Base-by-base conservation (phyloP, 1,140 invertebrate species). In the Agraylea sexmaculata region DNA sequence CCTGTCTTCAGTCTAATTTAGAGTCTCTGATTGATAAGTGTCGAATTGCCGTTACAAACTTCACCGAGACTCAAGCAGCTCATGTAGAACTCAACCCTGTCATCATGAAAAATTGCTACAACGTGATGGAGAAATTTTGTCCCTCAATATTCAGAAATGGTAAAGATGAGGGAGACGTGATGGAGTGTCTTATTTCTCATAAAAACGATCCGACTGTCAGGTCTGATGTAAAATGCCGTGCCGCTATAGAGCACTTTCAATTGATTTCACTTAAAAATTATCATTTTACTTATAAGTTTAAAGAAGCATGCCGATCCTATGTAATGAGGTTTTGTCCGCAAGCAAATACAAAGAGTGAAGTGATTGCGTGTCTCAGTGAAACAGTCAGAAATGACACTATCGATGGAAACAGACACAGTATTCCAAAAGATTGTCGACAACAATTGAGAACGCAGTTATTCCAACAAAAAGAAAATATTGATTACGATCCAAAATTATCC, bases 231-330 rank as follows among this genome's bases (percentile, higher is more conserved):
- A 91, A 94, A 60, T 99, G 95, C 64, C 72, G 80, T 47, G 84
- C 85, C 17, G 89, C 89, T 41, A 83, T 99, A 18, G 92, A 98
- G 63, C 93, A 98, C 69, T 83, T 87, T 55, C 86, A 91, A 64
- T 66, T 94, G 29, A 85, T 95, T 33, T 84, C 87, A 5, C 61
- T 97, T 42, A 91, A 95, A 60, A 88, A 93, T 66, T 95, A 91
- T 58, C 80, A 80, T 54, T 98, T 98, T 59, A 91, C 83, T 15
- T 86, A 83, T 51, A 92, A 91, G 58, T 98, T 99, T 59, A 95
- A 95, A 64, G 78, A 91, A 56, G 84, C 89, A 1, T 99, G 94
- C 53, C 80, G 83, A 51, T 71, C 73, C 7, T 78, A 87, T 63
- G 91, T 94, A 1, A 68, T 78, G 32, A 69, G 78, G 47, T 81